These are phyloP conservation scores for Macrostomum cliftonense DNA, from an alignment of 2,888 invertebrate species.

Conservation along the genomic window DNA sequence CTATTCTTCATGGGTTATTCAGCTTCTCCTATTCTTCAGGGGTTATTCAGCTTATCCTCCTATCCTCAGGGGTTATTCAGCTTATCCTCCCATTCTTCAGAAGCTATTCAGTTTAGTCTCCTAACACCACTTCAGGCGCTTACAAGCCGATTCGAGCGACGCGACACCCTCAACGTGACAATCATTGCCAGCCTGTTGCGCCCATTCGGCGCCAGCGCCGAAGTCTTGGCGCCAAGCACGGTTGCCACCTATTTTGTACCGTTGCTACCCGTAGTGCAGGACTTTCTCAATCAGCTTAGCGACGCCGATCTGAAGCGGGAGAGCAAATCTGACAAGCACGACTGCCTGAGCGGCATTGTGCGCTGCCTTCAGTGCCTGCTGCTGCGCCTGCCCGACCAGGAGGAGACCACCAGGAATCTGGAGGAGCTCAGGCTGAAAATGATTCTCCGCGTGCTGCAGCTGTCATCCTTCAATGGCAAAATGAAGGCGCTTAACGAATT, in stretches of 20 bases:
- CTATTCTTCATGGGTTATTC: too few species aligned
- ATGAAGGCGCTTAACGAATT: constrained; percentile 97
- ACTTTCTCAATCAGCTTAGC: constrained; percentile 69
- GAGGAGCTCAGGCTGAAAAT: constrained; percentile 88
- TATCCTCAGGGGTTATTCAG: too few species aligned
- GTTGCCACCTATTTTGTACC: constrained; percentile 67
- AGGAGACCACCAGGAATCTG: constrained; percentile 57
- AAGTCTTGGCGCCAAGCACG: constrained; percentile 67
- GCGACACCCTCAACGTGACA: too few species aligned
- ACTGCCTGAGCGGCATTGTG: constrained; percentile 78
- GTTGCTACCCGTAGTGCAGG: constrained; percentile 66
- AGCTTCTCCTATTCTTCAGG: too few species aligned
- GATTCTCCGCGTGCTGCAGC: constrained; percentile 50
- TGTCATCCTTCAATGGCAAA: constrained; percentile 92
- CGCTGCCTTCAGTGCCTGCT: constrained; percentile 75
- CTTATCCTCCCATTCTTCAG: too few species aligned
- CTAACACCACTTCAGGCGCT: too few species aligned
- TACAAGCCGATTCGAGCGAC: too few species aligned
- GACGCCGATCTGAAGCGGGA: constrained; percentile 88
- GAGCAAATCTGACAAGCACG: constrained; percentile 82
- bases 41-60: too few species aligned
- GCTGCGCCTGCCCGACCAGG: constrained; percentile 51
- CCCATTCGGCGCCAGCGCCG: constrained; percentile 76
- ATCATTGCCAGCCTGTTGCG: too few species aligned
- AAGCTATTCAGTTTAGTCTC: too few species aligned